Percentiles rank a stretch among this genome's conserved stretches.
Conservation (phyloP, 2,797 vertebrate species). For the Micromesistius poutassou region DNA sequence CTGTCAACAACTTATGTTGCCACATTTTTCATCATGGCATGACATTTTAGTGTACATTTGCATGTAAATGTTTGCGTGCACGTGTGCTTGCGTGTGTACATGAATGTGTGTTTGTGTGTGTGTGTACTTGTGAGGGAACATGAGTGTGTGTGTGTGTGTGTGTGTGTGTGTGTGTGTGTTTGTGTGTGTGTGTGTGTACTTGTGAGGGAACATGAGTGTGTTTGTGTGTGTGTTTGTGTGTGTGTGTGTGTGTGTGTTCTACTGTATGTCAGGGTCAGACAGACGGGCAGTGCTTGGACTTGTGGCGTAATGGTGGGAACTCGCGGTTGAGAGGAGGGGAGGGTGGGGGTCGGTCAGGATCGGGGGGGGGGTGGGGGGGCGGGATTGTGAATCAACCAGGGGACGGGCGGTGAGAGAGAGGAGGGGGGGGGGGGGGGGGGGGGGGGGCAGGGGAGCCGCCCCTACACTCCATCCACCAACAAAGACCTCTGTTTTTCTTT, state of each 20-base stretch:
- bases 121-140: neutral
- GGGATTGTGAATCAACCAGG: neutral
- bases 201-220: neutral
- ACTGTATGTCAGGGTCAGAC: neutral
- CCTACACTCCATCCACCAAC: conserved; percentile 40
- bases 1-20: neutral
- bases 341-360: conserved; percentile 20
- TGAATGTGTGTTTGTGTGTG: neutral
- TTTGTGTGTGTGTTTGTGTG: neutral
- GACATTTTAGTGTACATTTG: neutral
- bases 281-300: too few relatives aligned
- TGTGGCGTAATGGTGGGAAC: conserved; percentile 52
- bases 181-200: neutral
- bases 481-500: conserved; percentile 59
- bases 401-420: conserved; percentile 29
- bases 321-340: neutral
- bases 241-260: neutral
- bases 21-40: neutral
- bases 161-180: neutral
- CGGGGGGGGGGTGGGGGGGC: neutral
- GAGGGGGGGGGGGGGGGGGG: conserved; percentile 51
- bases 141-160: conserved; percentile 11
- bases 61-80: neutral
- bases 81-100: neutral
- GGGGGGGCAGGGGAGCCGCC: conserved; percentile 48